Evolutionary conservation across 2,888 invertebrate species (phyloP), one percentile per base, ranked within the genome.

Genomic region (Dryobota labecula): DNA sequence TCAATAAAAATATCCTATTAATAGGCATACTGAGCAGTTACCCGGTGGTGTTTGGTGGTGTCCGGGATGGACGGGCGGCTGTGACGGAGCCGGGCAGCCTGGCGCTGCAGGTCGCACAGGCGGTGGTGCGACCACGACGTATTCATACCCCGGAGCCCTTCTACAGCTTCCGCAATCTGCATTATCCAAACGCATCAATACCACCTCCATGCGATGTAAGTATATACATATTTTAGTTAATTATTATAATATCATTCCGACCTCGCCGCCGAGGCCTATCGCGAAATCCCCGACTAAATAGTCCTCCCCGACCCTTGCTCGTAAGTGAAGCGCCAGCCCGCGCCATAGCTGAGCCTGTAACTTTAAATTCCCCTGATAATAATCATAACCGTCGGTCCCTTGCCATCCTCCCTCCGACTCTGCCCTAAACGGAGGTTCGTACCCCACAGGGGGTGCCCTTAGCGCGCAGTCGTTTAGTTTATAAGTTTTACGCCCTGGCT

Each of bases 101-200:
- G 94, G 0, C 94, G 89, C 76, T 95, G 95, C 43, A 93, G 81
- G 79, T 94, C 95, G 76, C 93, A 94, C 8, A 95, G 88, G 20
- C 94, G 85, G 76, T 95, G 95, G 69, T 95, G 95, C 0, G 94
- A 95, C 95, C 94, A 95, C 2, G 95, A 95, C 0, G 95, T 96
- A 86, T 96, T 94, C 93, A 97, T 96, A 27, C 96, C 94, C 1
- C 94, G 92, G 9, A 94, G 79, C 36, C 91, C 94, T 70, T 92
- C 92, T 2, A 94, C 93, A 4, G 93, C 93, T 65, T 93, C 94
- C 2, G 93, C 94, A 72, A 94, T 91, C 95, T 95, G 73, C 27
- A 60, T 47, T n/a, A 9, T 18, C 45, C 36, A 38, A 24, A 49
- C 9, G 20, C 18, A 30, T 27, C 6, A 38, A 61, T 45, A 18